Evolutionary conservation across 1,140 invertebrate genomes (phyloP).

Genomic region (Panulirus ornatus): DNA sequence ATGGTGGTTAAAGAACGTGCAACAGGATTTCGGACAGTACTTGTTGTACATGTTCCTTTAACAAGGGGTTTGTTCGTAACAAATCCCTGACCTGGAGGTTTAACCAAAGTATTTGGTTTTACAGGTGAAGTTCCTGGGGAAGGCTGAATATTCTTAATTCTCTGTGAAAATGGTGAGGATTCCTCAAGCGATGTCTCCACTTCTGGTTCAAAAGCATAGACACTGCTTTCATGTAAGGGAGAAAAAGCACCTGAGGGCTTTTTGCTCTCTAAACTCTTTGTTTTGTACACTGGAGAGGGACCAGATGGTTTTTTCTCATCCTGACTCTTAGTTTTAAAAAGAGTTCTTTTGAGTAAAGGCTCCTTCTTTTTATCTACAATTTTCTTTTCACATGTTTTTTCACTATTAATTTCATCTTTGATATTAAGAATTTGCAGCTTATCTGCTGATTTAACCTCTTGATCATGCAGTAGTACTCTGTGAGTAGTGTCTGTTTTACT

Average conservation of each 20-base stretch:
- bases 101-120: slow-evolving; percentile 47
- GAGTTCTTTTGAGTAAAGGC: slow-evolving; percentile 79
- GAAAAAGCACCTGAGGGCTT: slow-evolving; percentile 82
- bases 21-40: slow-evolving; percentile 24
- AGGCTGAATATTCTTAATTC: slow-evolving; percentile 72
- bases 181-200: slow-evolving; percentile 79
- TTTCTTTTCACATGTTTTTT: slow-evolving; percentile 40
- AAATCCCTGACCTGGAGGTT: slow-evolving; percentile 1
- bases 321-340: slow-evolving; percentile 81
- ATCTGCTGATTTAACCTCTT: background rate
- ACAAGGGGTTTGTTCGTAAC: background rate
- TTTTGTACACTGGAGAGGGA: slow-evolving; percentile 80
- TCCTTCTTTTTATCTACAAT: slow-evolving; percentile 78
- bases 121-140: slow-evolving; percentile 60
- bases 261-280: slow-evolving; percentile 80
- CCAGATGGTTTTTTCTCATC: slow-evolving; percentile 78
- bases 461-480: background rate
- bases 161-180: slow-evolving; percentile 70
- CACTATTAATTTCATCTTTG: slow-evolving; percentile 75
- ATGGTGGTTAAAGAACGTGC: slow-evolving; percentile 38
- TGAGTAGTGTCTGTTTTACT: background rate
- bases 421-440: slow-evolving; percentile 31
- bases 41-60: background rate
- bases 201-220: slow-evolving; percentile 85
- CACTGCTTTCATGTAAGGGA: slow-evolving; percentile 85